A percentile compares a stretch with the other conserved stretches of the same genome.
Conservation (phyloP, 1,140 invertebrate genomes). For the Hermetia illucens region DNA sequence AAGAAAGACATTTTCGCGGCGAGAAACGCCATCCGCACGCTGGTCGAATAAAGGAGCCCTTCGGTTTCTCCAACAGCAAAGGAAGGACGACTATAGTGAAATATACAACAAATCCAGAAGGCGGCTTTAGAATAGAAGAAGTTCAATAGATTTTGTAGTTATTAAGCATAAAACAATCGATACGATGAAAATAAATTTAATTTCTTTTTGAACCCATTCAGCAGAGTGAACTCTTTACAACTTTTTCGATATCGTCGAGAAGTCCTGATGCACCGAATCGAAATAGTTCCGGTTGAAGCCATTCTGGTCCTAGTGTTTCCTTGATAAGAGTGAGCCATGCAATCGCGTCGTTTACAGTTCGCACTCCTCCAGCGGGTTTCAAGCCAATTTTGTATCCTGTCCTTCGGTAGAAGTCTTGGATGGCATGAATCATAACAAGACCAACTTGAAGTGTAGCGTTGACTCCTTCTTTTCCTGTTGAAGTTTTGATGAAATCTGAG, state of each 20-base stretch:
- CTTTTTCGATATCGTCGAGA: conserved; percentile 58
- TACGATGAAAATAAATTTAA: not conserved
- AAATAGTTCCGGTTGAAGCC: conserved; percentile 73
- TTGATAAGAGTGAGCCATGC: conserved; percentile 78
- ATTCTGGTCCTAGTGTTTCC: conserved; percentile 72
- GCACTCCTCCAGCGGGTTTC: conserved; percentile 94
- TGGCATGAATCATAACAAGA: conserved; percentile 88
- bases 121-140: too few species aligned
- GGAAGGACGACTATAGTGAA: too few species aligned
- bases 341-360: conserved; percentile 72
- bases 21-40: too few species aligned
- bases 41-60: too few species aligned
- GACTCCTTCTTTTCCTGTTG: conserved; percentile 91
- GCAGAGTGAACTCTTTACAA: not conserved
- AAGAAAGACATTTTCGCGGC: too few species aligned
- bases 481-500: conserved; percentile 97
- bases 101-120: too few species aligned
- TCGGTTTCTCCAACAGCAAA: too few species aligned
- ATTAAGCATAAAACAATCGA: too few species aligned
- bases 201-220: not conserved
- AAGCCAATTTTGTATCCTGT: conserved; percentile 79
- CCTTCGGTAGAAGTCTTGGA: conserved; percentile 59
- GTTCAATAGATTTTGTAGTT: too few species aligned
- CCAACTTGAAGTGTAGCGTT: conserved; percentile 89
- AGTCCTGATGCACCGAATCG: conserved; percentile 89